phyloP scores from a whole-genome alignment of 2,888 invertebrate species.

The Apamea sordens region DNA sequence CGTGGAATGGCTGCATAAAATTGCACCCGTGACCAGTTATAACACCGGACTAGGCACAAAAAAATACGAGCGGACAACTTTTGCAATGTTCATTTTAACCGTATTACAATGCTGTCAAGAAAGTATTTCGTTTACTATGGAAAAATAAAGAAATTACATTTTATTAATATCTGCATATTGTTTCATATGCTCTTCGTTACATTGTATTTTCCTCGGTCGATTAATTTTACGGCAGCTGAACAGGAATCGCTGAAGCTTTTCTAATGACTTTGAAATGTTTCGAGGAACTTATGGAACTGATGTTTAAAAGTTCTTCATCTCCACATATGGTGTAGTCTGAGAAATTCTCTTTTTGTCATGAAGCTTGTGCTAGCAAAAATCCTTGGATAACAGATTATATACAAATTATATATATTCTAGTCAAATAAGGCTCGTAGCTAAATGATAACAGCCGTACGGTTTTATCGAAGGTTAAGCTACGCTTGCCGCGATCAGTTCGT shows the following conservation, averaged over 20 bases:
- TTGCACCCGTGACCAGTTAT: conserved; percentile 54
- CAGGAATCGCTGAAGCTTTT: conserved; percentile 47
- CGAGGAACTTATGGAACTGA: conserved; percentile 11
- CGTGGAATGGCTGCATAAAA: conserved; percentile 69
- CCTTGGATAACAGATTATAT: background rate
- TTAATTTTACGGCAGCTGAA: conserved; percentile 49
- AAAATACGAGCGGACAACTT: conserved; percentile 50
- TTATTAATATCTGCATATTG: conserved; percentile 14
- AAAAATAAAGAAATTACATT: conserved; percentile 23
- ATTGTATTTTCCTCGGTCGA: conserved; percentile 30
- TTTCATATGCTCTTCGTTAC: conserved; percentile 13
- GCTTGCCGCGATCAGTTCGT: too few species aligned
- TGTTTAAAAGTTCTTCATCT: conserved; percentile 27
- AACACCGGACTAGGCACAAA: conserved; percentile 44
- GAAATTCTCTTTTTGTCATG: background rate
- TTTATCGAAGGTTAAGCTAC: too few species aligned
- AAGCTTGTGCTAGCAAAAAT: background rate
- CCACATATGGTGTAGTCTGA: background rate
- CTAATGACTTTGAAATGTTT: conserved; percentile 43
- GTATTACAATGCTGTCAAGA: conserved; percentile 26
- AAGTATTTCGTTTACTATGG: background rate
- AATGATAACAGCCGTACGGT: too few species aligned
- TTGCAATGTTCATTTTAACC: conserved; percentile 42
- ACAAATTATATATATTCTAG: too few species aligned
- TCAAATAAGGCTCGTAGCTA: background rate